Evolutionary conservation across 2,113 vertebrate genomes (phyloP).

Genomic region (Boulengeromyrus knoepffleri): DNA sequence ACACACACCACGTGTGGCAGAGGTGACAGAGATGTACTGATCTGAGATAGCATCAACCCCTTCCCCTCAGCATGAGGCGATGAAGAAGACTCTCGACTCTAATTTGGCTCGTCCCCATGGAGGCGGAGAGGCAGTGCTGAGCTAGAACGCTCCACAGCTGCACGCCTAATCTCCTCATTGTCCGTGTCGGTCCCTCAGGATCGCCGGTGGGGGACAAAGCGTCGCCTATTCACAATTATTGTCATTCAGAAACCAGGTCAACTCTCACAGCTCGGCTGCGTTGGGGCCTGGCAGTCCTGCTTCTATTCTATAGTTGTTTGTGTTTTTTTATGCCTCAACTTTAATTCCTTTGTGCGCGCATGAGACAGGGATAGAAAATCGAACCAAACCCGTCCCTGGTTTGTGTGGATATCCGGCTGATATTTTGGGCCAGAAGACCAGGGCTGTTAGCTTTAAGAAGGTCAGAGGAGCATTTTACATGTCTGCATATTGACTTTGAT

Average conservation of each 20-base stretch:
- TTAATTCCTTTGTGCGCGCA: neutral
- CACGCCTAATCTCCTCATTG: constrained; percentile 17
- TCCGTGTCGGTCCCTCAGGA: neutral
- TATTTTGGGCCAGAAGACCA: neutral
- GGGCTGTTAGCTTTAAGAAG: neutral
- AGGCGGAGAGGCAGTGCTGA: neutral
- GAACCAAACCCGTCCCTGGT: neutral
- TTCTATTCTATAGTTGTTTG: neutral
- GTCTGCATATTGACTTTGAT: neutral
- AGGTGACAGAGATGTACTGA: neutral
- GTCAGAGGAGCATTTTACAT: neutral
- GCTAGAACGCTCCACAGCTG: constrained; percentile 10
- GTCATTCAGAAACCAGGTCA: constrained; percentile 11
- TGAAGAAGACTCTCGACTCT: constrained; percentile 61
- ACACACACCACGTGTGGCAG: neutral
- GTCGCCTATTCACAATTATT: neutral
- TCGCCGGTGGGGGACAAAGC: neutral
- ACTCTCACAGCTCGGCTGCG: neutral
- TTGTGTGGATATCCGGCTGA: neutral
- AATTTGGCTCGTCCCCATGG: constrained; percentile 60
- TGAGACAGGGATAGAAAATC: neutral
- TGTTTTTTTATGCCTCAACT: neutral
- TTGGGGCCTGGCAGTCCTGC: neutral
- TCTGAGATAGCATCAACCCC: neutral
- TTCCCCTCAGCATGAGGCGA: neutral